Evolutionary conservation across 2,888 invertebrate genomes (phyloP).

Genomic region (Lamellibrachia satsuma): DNA sequence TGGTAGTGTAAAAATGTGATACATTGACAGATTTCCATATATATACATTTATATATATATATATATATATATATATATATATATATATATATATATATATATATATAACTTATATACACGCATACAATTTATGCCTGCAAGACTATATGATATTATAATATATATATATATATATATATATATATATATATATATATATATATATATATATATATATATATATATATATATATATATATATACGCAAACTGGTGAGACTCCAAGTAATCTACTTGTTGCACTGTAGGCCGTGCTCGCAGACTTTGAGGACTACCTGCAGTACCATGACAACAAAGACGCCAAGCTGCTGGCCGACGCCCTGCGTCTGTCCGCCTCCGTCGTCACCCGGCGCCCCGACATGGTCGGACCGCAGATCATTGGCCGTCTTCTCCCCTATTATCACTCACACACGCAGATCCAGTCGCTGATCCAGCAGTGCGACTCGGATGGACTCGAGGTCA

Average conservation of each 20-base stretch:
- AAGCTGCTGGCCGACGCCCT: slow-evolving; percentile 64
- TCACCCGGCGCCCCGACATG: slow-evolving; percentile 93
- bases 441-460: slow-evolving; percentile 82
- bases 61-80: background rate
- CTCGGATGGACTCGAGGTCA: slow-evolving; percentile 73
- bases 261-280: background rate
- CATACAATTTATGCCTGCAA: background rate
- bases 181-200: background rate
- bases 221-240: slow-evolving; percentile 14
- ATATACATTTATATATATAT: slow-evolving; percentile 20
- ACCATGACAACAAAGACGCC: slow-evolving; percentile 61
- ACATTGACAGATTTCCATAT: background rate
- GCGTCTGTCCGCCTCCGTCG: slow-evolving; percentile 90
- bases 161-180: background rate
- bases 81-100: background rate
- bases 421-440: slow-evolving; percentile 91
- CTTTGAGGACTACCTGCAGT: slow-evolving; percentile 84
- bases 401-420: slow-evolving; percentile 93
- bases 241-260: background rate
- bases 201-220: slow-evolving; percentile 18
- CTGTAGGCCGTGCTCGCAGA: slow-evolving; percentile 80
- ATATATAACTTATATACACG: background rate
- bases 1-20: background rate
- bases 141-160: background rate
- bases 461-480: slow-evolving; percentile 91